phyloP scores from a whole-genome alignment of 2,113 vertebrate genomes.

The Laticauda laticaudata region DNA sequence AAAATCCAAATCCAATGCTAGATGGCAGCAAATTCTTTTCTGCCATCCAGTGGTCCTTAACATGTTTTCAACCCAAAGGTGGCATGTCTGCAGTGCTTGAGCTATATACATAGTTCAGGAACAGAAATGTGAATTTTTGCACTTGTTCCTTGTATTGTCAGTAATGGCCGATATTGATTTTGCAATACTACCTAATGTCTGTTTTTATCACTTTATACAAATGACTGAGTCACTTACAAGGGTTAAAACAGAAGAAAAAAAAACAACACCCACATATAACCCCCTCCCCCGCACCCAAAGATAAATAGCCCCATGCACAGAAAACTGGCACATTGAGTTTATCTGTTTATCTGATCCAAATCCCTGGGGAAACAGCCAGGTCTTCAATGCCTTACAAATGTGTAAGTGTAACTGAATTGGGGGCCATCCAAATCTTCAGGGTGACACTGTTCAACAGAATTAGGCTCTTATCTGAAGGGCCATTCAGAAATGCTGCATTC shows the following conservation, averaged over 20 bases:
- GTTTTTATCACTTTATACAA: not conserved
- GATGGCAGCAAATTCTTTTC: not conserved
- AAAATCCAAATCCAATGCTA: not conserved
- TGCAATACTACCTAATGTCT: not conserved
- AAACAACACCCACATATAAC: not conserved
- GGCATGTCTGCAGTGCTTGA: not conserved
- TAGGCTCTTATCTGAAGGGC: not conserved
- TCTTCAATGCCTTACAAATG: not conserved
- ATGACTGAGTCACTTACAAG: not conserved
- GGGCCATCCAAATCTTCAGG: not conserved
- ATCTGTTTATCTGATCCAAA: not conserved
- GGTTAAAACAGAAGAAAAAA: not conserved
- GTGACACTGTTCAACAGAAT: not conserved
- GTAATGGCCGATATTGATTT: not conserved
- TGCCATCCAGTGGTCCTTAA: not conserved
- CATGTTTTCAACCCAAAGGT: not conserved
- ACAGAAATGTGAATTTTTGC: not conserved
- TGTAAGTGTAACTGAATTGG: not conserved
- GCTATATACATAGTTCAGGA: not conserved
- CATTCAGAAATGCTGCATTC: not conserved
- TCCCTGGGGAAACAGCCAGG: not conserved
- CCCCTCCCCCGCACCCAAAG: not conserved
- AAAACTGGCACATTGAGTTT: not conserved
- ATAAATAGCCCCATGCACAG: not conserved
- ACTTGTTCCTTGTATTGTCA: not conserved